A percentile compares a stretch with the other conserved stretches of the same genome.
Evolutionary conservation across 2,113 vertebrate genomes (phyloP).

Genomic region (Epinephelus moara): DNA sequence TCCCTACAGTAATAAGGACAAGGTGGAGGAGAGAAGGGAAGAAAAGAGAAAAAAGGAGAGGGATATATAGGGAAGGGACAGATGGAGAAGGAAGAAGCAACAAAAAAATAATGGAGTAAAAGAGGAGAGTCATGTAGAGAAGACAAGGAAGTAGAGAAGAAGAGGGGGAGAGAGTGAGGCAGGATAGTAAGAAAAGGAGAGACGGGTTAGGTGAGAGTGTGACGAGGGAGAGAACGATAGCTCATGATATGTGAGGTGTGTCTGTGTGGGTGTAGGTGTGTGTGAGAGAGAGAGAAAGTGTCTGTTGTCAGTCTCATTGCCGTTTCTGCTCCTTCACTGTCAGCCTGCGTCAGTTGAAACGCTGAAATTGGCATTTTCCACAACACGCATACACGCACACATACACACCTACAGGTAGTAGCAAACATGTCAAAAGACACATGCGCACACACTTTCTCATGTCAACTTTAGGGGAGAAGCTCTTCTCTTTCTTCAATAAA

Average conservation of each 20-base stretch:
- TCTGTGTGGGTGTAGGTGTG: constrained; percentile 20
- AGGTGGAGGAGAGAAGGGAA: background rate
- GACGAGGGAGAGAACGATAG: background rate
- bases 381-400: background rate
- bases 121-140: background rate
- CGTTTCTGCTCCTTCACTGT: constrained; percentile 54
- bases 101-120: background rate
- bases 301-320: constrained; percentile 48
- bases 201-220: background rate
- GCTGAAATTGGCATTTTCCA: constrained; percentile 54
- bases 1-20: background rate
- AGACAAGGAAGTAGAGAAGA: background rate
- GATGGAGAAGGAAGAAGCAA: constrained; percentile 10
- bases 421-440: background rate
- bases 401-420: background rate
- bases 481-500: constrained; percentile 27
- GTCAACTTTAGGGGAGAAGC: background rate
- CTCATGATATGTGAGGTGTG: constrained; percentile 1
- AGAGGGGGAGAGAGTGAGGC: background rate
- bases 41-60: constrained; percentile 17
- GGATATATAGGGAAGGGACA: constrained; percentile 19
- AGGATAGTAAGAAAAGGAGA: background rate
- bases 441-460: background rate
- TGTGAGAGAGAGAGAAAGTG: constrained; percentile 23
- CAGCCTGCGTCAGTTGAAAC: constrained; percentile 46